phyloP scores from a whole-genome alignment of 2,113 vertebrate genomes.

The Tretioscincus oriximinensis region DNA sequence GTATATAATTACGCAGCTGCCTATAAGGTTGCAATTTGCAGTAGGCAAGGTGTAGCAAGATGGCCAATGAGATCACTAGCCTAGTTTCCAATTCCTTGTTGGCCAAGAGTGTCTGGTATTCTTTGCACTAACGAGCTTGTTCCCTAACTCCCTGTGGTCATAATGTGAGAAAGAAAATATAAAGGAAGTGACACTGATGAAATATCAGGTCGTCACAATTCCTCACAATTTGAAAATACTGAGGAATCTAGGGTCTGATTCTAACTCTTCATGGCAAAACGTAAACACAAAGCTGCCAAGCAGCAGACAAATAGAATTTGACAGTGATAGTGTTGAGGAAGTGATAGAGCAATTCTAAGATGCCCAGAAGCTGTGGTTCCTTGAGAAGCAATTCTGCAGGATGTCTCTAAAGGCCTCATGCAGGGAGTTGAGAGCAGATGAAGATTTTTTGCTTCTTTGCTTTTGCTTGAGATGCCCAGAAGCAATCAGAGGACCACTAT shows the following conservation, averaged over 20 bases:
- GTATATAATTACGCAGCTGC: constrained; percentile 4
- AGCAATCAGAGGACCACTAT: too few species aligned
- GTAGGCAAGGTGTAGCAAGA: neutral
- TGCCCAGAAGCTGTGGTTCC: too few species aligned
- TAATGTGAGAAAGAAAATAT: neutral
- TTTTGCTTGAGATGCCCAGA: too few species aligned
- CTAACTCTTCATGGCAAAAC: neutral
- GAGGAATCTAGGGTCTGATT: neutral
- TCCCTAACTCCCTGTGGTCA: neutral
- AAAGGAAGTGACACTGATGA: neutral
- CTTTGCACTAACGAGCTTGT: constrained; percentile 15
- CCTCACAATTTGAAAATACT: constrained; percentile 5
- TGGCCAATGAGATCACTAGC: rapidly evolving
- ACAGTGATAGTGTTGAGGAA: neutral
- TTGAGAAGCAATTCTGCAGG: too few species aligned
- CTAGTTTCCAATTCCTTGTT: constrained; percentile 14
- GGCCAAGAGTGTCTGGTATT: neutral
- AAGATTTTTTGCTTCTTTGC: neutral
- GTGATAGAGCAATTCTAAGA: too few species aligned
- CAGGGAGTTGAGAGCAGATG: neutral
- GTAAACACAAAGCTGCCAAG: neutral
- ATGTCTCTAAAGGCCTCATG: neutral
- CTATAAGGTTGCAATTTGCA: constrained; percentile 17
- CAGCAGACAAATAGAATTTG: neutral
- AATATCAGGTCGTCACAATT: neutral